Conservation (phyloP, 2,113 vertebrate species). For the Phaethon lepturus region DNA sequence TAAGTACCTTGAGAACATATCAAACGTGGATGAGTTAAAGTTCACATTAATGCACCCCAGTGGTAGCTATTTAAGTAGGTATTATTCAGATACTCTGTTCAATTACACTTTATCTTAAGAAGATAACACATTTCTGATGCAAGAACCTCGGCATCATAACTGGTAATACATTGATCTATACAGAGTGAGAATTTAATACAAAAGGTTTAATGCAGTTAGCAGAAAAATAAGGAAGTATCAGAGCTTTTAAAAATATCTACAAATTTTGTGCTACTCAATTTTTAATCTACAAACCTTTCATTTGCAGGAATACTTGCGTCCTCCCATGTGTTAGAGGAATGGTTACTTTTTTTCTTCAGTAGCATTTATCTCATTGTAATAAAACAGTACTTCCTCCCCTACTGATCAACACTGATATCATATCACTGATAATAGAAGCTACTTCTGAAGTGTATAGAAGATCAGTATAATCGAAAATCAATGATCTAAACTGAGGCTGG, state of each 20-base stretch:
- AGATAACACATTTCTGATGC: not conserved
- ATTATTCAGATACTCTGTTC: not conserved
- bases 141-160: not conserved
- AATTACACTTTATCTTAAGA: not conserved
- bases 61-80: not conserved
- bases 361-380: not conserved
- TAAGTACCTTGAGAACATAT: not conserved
- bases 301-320: not conserved
- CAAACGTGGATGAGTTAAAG: not conserved
- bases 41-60: not conserved
- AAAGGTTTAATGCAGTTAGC: not conserved
- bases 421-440: constrained; percentile 17
- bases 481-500: constrained; percentile 75
- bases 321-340: not conserved
- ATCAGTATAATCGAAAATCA: constrained; percentile 93
- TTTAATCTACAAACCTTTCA: not conserved
- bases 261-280: not conserved
- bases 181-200: not conserved
- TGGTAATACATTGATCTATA: not conserved
- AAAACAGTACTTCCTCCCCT: not conserved
- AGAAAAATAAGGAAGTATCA: not conserved
- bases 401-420: constrained; percentile 32
- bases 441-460: constrained; percentile 6
- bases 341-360: not conserved
- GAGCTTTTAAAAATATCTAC: not conserved